Evolutionary conservation across 2,888 invertebrate genomes (phyloP), one percentile per base, ranked within the genome.

Genomic region (Melikaiella ostensackeni): DNA sequence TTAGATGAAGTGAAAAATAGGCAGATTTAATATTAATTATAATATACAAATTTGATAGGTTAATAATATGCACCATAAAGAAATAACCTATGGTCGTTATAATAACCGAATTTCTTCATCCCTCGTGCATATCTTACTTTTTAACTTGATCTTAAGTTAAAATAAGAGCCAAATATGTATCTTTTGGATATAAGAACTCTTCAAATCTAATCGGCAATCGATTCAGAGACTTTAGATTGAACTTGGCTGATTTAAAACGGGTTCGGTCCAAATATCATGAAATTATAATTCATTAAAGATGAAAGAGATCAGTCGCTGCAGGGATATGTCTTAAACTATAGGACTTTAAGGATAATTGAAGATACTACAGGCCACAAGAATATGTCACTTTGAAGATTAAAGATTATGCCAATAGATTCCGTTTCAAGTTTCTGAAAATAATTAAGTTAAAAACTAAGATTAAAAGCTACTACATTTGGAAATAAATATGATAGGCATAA

Each of bases 381-480:
- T 27, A 27, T 24, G 24, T 42, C 24, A 64, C 13, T 38, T 35
- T 16, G 5, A 42, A 24, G 64, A 64, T 38, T 64, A 21, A 64
- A 42, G 8, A 38, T 64, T 42, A 42, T 42, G 27, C 27, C n/a
- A 27, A 46, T 19, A 59, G 27, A 59, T 46, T 66, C 42, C 27
- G 4, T 42, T 30, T 46, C 11, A 66, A 66, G 66, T 46, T 30
- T 19, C 66, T 66, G 42, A 46, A 66, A 27, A 27, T 27, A 66
- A 42, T 46, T 66, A 27, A 46, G 27, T 66, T 66, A 8, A 46
- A 1, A 66, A 24, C 9, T 8, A 66, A 19, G 19, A 27, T 19
- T 46, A 66, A 42, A 66, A 66, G 27, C 27, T 46, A 46, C 24
- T 66, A 66, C 24, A 21, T 38, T 16, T 46, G 11, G 1, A 46